Base-by-base conservation (phyloP, 1,140 invertebrate genomes). In the Temnothorax nylanderi region DNA sequence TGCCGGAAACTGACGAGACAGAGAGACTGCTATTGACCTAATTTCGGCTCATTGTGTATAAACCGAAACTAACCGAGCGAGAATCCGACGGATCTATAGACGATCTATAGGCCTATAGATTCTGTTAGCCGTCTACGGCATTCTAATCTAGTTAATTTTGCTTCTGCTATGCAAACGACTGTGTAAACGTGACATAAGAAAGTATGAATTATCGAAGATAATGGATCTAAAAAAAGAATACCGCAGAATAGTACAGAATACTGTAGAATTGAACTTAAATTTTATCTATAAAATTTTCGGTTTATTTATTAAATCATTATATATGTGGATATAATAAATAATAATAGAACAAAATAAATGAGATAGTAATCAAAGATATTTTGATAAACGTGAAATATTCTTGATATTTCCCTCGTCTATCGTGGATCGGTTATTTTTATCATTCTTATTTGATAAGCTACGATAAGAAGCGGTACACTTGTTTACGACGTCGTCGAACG, bases 11-110 rank as follows among this genome's bases (percentile, higher is more conserved):
- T 60, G 80, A 84, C 54, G 51, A 74, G 80, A 82, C 51, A 74
- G 80, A 82, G 80, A 82, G 32, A 11, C 37, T 74, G 41, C 80
- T 84, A 74, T 84, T 84, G 80, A 84, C 80, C 80, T 84, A 84
- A 84, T 84, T 84, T 84, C 80, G 80, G 41, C 56, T 75, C 80
- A 84, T 84, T 84, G 80, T 84, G 41, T 84, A 84, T 84, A 84
- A 84, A 84, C 80, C 69, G 56, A 84, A 84, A 84, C 69, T 84
- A 84, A 84, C 69, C 80, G 54, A 84, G 80, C 80, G 69, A 75
- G 62, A 56, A 84, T 84, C 44, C 80, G 44, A 7, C 67, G 54
- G 26, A 10, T 72, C 78, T 67, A 44, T 67, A 67, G 64, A 44
- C 21, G 44, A 49, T 49, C 65, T 18, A 69, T 69, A 69, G 41